Percentiles rank a stretch among this genome's conserved stretches.
Conservation (phyloP, 64 coral and sea anemone species). For the Actinia tenebrosa region DNA sequence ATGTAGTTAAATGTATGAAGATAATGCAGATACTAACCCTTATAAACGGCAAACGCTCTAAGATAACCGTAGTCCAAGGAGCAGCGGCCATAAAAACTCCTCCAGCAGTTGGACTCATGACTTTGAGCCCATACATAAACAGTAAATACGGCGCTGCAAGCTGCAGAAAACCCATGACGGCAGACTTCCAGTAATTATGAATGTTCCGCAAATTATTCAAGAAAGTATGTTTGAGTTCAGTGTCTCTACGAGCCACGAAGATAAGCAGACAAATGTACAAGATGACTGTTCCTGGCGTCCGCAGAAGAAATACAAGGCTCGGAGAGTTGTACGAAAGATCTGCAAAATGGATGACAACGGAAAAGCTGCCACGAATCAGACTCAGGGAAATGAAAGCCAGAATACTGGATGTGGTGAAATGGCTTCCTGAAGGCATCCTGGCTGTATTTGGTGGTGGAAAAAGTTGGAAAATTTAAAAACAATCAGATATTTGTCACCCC, state of each 20-base stretch:
- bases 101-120: constrained; percentile 69
- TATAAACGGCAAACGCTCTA: constrained; percentile 74
- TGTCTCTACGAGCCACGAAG: constrained; percentile 32
- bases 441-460: not conserved
- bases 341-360: constrained; percentile 65
- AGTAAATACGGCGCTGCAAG: constrained; percentile 85
- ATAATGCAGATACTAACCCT: constrained; percentile 31
- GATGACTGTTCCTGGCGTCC: constrained; percentile 75
- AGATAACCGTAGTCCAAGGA: constrained; percentile 75
- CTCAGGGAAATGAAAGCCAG: constrained; percentile 68
- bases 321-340: constrained; percentile 64
- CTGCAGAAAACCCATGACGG: constrained; percentile 85
- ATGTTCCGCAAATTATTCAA: constrained; percentile 44
- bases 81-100: constrained; percentile 78
- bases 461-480: not conserved
- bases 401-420: constrained; percentile 68
- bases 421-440: constrained; percentile 53
- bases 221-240: constrained; percentile 55
- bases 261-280: constrained; percentile 58
- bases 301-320: constrained; percentile 87
- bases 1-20: not conserved
- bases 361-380: constrained; percentile 85
- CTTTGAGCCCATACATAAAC: constrained; percentile 83
- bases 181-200: constrained; percentile 64
- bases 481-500: too few relatives aligned